These are phyloP conservation scores for Aurelia coerulea DNA, from an alignment of 30 jellyfish, hydroid and myxozoan species.

Conservation along the genomic window DNA sequence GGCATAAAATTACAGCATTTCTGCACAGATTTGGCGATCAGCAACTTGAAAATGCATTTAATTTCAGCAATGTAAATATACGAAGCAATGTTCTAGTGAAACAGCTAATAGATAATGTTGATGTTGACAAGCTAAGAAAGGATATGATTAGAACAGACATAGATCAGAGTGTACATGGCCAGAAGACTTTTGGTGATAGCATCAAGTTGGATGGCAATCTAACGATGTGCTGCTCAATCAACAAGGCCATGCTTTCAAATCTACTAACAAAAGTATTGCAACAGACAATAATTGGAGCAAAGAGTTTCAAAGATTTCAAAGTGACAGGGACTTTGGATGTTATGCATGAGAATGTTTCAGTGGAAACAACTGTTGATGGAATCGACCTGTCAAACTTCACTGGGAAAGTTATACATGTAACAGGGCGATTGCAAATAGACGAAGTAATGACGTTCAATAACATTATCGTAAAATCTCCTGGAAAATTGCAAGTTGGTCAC, in stretches of 20 bases:
- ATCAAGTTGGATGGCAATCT: slow-evolving; percentile 28
- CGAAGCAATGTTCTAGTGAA: slow-evolving; percentile 2
- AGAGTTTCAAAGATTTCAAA: slow-evolving; percentile 3
- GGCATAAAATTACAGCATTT: slow-evolving; percentile 45
- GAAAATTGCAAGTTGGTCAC: background rate
- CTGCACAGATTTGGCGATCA: slow-evolving; percentile 41
- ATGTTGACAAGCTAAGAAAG: slow-evolving; percentile 12
- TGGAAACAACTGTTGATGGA: slow-evolving; percentile 70
- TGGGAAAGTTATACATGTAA: background rate
- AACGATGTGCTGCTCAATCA: slow-evolving; percentile 17
- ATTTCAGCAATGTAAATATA: slow-evolving; percentile 22
- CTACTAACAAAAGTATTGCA: slow-evolving; percentile 38
- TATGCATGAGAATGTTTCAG: slow-evolving; percentile 18
- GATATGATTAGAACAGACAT: slow-evolving; percentile 19
- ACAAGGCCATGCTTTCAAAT: slow-evolving; percentile 45
- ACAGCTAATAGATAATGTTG: slow-evolving; percentile 24
- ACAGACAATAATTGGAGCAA: slow-evolving; percentile 66
- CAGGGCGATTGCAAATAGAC: background rate
- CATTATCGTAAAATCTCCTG: background rate
- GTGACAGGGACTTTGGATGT: background rate
- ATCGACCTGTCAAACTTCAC: slow-evolving; percentile 63
- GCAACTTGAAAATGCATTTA: background rate
- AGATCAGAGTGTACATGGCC: slow-evolving; percentile 49
- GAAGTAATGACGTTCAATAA: background rate
- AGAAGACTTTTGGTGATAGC: slow-evolving; percentile 42